Conservation (phyloP, 2,113 vertebrate species). For the Xiphophorus couchianus region DNA sequence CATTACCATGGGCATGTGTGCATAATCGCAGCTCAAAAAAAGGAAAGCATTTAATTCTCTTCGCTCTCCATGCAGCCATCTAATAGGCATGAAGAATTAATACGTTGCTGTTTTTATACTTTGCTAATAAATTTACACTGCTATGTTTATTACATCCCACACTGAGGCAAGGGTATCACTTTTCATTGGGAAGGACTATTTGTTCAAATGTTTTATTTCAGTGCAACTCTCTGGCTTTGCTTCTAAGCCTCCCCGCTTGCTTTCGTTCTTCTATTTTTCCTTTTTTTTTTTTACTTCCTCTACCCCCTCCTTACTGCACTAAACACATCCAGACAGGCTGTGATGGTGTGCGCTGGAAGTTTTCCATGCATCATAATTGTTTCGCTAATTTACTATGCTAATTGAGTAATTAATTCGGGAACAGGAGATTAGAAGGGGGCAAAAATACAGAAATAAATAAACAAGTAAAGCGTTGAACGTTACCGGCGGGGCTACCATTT, state of each 20-base stretch:
- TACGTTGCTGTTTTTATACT: constrained; percentile 75
- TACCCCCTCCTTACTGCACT: constrained; percentile 39
- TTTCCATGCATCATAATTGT: constrained; percentile 87
- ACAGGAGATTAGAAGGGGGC: constrained; percentile 82
- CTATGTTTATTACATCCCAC: constrained; percentile 76
- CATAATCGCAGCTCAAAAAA: not conserved
- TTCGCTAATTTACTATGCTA: constrained; percentile 86
- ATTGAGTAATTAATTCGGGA: constrained; percentile 85
- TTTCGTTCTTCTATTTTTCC: constrained; percentile 23
- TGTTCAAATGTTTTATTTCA: constrained; percentile 79
- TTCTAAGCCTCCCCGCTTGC: constrained; percentile 69
- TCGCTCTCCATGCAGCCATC: constrained; percentile 58
- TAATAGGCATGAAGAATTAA: constrained; percentile 69
- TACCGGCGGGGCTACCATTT: constrained; percentile 79
- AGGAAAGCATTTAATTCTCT: constrained; percentile 47
- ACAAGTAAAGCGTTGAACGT: constrained; percentile 78
- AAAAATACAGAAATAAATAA: constrained; percentile 81
- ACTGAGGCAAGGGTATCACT: constrained; percentile 71
- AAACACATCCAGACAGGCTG: constrained; percentile 64
- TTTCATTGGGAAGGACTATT: constrained; percentile 73
- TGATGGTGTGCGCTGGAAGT: constrained; percentile 78
- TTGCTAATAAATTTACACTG: constrained; percentile 75
- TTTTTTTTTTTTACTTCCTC: not conserved
- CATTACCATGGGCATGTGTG: constrained; percentile 1
- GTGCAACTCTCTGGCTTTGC: constrained; percentile 67